Conservation (phyloP, 2,113 vertebrate genomes). For the Pogonocichla stellata region DNA sequence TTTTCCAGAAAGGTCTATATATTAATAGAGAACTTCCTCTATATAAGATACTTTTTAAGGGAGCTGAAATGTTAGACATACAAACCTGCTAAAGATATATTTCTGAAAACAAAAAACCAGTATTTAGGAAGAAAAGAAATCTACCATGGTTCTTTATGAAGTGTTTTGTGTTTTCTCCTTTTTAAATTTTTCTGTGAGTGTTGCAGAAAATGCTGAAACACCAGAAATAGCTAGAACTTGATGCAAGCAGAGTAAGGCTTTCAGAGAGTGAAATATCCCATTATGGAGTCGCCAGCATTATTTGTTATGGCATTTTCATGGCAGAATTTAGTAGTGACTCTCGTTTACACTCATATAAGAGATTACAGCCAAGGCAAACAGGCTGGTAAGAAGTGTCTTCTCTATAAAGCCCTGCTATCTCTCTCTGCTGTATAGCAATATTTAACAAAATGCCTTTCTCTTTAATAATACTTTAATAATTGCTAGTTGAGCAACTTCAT, state of each 20-base stretch:
- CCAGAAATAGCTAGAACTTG: neutral
- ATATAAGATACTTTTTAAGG: neutral
- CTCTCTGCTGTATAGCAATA: neutral
- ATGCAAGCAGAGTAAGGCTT: neutral
- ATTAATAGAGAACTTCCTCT: neutral
- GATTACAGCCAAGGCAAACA: neutral
- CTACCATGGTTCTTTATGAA: neutral
- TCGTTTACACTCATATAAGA: neutral
- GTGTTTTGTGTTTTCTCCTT: neutral
- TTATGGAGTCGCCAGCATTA: neutral
- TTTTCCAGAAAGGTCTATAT: neutral
- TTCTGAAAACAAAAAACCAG: neutral
- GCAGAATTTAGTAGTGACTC: neutral
- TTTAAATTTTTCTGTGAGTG: neutral
- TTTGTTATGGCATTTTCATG: neutral
- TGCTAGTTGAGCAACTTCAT: neutral
- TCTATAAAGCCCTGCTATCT: neutral
- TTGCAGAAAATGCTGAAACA: neutral
- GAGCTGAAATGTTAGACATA: neutral
- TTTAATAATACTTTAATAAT: neutral
- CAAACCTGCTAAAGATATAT: neutral
- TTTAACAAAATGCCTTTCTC: neutral
- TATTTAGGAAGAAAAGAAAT: neutral
- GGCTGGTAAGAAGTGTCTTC: neutral
- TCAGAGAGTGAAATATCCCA: neutral